Conservation (phyloP, 2,797 vertebrate species). For the Caiman crocodilus region DNA sequence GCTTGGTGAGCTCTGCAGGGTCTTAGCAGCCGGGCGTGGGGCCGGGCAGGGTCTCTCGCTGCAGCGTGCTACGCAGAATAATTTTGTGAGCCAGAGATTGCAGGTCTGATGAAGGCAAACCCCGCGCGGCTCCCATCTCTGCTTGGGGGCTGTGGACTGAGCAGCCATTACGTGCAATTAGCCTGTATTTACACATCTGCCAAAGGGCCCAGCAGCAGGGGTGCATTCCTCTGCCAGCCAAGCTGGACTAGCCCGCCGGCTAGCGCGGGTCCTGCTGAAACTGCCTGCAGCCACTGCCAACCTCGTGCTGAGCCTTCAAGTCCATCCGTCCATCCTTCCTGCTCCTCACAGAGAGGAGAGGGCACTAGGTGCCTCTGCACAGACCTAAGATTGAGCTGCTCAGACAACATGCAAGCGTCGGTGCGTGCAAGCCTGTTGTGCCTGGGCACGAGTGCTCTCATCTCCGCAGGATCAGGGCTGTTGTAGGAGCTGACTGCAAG, state of each 20-base stretch:
- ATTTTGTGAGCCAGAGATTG: neutral
- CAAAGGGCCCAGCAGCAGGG: neutral
- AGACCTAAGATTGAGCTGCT: fast-evolving
- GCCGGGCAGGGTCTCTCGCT: neutral
- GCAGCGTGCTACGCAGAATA: neutral
- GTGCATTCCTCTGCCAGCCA: fast-evolving
- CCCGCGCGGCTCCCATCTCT: conserved; percentile 9
- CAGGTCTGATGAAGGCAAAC: conserved; percentile 38
- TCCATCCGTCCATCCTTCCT: neutral
- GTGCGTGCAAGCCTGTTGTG: too few species aligned
- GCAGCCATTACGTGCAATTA: conserved; percentile 41
- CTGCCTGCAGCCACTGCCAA: neutral
- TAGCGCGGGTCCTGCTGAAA: neutral
- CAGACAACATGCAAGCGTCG: neutral
- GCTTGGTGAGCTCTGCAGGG: neutral
- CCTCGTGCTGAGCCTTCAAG: neutral
- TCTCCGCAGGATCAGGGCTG: neutral
- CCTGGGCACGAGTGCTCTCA: neutral
- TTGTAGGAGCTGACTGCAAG: neutral
- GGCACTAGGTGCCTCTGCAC: neutral
- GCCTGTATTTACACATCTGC: conserved; percentile 14
- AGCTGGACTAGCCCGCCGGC: neutral
- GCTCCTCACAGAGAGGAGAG: neutral
- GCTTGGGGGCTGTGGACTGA: neutral
- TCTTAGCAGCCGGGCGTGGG: neutral